Conservation (phyloP, 2,797 vertebrate species). For the Pangasius krempfi region DNA sequence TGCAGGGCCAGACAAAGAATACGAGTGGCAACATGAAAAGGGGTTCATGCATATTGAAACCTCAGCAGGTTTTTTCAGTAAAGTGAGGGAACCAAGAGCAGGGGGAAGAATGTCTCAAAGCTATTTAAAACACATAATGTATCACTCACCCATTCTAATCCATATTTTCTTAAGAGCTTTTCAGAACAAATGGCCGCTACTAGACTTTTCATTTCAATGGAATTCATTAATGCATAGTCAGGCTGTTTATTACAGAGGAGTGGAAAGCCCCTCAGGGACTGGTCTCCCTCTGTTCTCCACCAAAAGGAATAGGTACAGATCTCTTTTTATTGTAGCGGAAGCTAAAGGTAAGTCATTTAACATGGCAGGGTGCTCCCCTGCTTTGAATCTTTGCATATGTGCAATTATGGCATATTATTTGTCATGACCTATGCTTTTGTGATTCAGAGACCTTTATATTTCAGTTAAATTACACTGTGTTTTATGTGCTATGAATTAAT, state of each 20-base stretch:
- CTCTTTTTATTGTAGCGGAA: conserved; percentile 34
- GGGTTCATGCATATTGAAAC: conserved; percentile 75
- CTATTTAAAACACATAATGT: conserved; percentile 58
- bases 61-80: conserved; percentile 68
- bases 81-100: conserved; percentile 39
- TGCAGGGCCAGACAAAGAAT: conserved; percentile 68
- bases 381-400: conserved; percentile 42
- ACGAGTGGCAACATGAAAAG: conserved; percentile 68
- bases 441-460: not conserved
- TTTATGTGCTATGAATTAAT: not conserved
- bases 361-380: conserved; percentile 35
- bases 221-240: conserved; percentile 69
- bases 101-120: conserved; percentile 43
- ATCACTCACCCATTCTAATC: conserved; percentile 67
- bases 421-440: conserved; percentile 11
- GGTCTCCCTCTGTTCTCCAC: conserved; percentile 12
- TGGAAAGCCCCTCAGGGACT: conserved; percentile 37
- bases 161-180: conserved; percentile 72
- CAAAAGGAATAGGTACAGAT: conserved; percentile 31
- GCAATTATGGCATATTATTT: conserved; percentile 46
- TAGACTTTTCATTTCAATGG: conserved; percentile 65
- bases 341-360: conserved; percentile 44
- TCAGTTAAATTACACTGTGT: not conserved
- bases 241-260: conserved; percentile 56
- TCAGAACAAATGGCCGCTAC: conserved; percentile 69